Percentiles rank a stretch among this genome's conserved stretches.
Conservation (phyloP, 2,888 invertebrate genomes). For the Cremastobaeus sp. region DNA sequence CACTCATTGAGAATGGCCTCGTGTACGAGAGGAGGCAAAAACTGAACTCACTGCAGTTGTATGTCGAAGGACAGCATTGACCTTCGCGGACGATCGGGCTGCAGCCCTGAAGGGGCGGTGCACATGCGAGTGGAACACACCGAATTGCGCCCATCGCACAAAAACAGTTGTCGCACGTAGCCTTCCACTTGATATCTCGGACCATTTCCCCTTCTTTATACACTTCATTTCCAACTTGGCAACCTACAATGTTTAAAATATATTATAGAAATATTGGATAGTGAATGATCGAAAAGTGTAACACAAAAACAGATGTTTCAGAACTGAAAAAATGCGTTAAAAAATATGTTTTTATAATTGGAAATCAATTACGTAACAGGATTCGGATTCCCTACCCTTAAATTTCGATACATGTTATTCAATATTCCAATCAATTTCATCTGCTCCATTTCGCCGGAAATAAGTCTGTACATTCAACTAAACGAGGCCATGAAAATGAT, state of each 20-base stretch:
- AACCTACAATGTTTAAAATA: conserved; percentile 79
- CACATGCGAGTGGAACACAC: conserved; percentile 88
- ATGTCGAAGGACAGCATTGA: conserved; percentile 91
- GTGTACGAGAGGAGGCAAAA: conserved; percentile 33
- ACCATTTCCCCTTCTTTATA: conserved; percentile 87
- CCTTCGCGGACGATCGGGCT: conserved; percentile 86
- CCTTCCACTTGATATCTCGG: conserved; percentile 79
- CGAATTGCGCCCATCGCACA: conserved; percentile 86
- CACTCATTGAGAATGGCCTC: conserved; percentile 15
- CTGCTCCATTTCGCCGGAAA: conserved; percentile 19
- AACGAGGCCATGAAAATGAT: conserved; percentile 19
- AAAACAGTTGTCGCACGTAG: conserved; percentile 88
- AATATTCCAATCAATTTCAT: conserved; percentile 20
- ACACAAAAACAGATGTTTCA: too few relatives aligned
- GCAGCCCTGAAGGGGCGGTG: conserved; percentile 87
- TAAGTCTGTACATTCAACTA: conserved; percentile 20
- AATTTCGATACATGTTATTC: conserved; percentile 27
- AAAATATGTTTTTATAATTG: too few relatives aligned
- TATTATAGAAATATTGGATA: background rate
- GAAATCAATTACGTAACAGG: too few relatives aligned
- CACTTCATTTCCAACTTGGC: conserved; percentile 81
- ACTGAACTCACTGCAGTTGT: conserved; percentile 85
- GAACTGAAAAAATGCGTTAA: too few relatives aligned
- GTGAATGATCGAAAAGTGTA: background rate
- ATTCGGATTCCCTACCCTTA: conserved; percentile 6